Conservation (phyloP, 2,797 vertebrate species). For the Cottoperca gobio region DNA sequence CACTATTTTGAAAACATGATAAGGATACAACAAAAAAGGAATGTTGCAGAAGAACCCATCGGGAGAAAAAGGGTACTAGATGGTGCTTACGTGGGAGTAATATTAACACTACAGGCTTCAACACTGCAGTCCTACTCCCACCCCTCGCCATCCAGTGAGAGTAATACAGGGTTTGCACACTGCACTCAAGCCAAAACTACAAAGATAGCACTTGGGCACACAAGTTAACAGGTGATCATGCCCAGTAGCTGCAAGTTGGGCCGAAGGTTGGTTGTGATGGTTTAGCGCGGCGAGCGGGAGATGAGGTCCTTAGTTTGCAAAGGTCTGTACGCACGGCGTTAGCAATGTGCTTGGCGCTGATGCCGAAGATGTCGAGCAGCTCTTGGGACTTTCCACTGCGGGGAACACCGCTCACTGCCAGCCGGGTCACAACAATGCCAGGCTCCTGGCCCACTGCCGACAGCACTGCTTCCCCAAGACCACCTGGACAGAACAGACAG, state of each 20-base stretch:
- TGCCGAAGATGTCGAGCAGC: constrained; percentile 87
- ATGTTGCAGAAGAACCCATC: background rate
- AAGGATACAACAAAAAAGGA: constrained; percentile 10
- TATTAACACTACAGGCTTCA: constrained; percentile 4
- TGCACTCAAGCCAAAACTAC: constrained; percentile 20
- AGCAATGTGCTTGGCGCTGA: constrained; percentile 86
- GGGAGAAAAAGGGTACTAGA: background rate
- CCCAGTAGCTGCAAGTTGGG: constrained; percentile 24
- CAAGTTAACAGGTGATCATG: background rate
- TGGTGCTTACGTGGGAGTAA: background rate
- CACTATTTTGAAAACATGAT: background rate
- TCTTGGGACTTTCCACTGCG: constrained; percentile 86
- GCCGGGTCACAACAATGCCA: constrained; percentile 84
- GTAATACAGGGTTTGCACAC: constrained; percentile 24
- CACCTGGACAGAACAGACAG: constrained; percentile 79
- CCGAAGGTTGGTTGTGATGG: constrained; percentile 2
- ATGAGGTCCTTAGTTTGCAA: constrained; percentile 78
- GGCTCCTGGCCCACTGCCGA: constrained; percentile 87
- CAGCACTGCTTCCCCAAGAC: constrained; percentile 90
- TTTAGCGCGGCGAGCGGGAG: background rate
- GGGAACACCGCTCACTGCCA: constrained; percentile 86
- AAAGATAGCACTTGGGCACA: constrained; percentile 8
- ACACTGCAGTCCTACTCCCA: constrained; percentile 1
- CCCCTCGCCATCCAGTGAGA: background rate
- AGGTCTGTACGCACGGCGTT: constrained; percentile 83